A percentile compares a stretch with the other conserved stretches of the same genome.
Evolutionary conservation across 2,113 vertebrate genomes (phyloP).

Genomic region (Microcebus murinus): DNA sequence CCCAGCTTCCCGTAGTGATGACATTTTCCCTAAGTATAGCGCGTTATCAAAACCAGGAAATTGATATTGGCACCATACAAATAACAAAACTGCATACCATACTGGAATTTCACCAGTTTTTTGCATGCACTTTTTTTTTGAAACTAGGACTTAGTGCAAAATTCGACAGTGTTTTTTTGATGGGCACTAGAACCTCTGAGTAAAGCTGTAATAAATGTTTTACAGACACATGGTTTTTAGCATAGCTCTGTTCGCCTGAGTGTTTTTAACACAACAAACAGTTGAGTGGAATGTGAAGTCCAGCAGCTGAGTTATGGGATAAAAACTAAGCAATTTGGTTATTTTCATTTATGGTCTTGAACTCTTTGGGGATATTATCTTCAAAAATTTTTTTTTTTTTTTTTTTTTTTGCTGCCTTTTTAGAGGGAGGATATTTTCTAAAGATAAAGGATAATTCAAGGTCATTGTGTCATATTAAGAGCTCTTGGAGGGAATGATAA

Average conservation of each 20-base stretch:
- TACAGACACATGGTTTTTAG: neutral
- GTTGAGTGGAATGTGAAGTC: slow-evolving; percentile 14
- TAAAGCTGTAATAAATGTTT: slow-evolving; percentile 2
- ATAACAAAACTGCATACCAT: neutral
- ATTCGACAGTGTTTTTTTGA: neutral
- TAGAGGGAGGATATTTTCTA: slow-evolving; percentile 38
- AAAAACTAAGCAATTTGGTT: neutral
- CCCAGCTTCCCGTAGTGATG: neutral
- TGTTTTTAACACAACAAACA: neutral
- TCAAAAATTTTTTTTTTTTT: neutral
- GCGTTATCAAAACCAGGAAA: neutral
- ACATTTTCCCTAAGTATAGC: neutral
- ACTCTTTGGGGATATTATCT: slow-evolving; percentile 14
- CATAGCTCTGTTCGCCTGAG: neutral
- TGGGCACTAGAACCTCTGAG: neutral
- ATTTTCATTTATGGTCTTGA: slow-evolving; percentile 42
- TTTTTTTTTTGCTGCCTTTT: slow-evolving; percentile 49
- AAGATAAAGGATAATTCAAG: slow-evolving; percentile 48
- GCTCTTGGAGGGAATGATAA: slow-evolving; percentile 34
- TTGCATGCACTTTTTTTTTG: neutral
- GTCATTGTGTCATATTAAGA: neutral
- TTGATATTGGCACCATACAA: neutral
- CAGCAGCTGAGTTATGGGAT: neutral
- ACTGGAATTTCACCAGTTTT: neutral
- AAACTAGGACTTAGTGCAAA: neutral